Evolutionary conservation across 2,888 invertebrate genomes (phyloP), one percentile per base, ranked within the genome.

Genomic region (Odontomyia ornata): DNA sequence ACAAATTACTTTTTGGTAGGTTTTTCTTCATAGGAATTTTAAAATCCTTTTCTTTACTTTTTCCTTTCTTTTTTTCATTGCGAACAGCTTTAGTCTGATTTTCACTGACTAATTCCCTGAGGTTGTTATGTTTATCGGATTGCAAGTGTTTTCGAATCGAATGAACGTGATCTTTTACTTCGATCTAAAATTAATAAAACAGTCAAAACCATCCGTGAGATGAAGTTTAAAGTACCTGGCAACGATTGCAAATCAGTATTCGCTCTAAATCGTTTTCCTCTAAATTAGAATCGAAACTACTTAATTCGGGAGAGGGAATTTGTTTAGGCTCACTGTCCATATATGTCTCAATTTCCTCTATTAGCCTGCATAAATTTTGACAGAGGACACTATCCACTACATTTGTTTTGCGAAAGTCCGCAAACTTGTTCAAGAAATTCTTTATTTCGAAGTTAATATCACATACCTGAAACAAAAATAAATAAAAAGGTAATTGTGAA

Each of bases 401-500:
- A 52, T 77, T 77, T 1, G 46, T 9, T 72, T 73, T 56, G n/a
- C 75, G 75, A 43, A 79, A 79, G 1, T 28, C 21, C 0, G n/a
- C 27, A 60, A 79, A 77, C 57, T 79, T 76, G 0, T 57, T 9
- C 4, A 79, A 28, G 11, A 79, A 71, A 1, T 13, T 11, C 21
- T 36, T 47, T 9, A 79, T 72, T n/a, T 71, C 72, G 27, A 77
- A 43, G 57, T 79, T 79, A 23, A 79, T 67, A 47, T 79, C 73
- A n/a, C 77, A 64, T 15, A 77, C 71, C 79, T 79, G 28, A 7
- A 72, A 77, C 7, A 23, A 15, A 4, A 60, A 60, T 5, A 56
- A 43, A 43, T 43, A 43, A n/a, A n/a, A n/a, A n/a, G n/a, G n/a
- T n/a, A n/a, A n/a, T n/a, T n/a, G n/a, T n/a, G n/a, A n/a, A n/a